These are phyloP conservation scores for Eublepharis macularius DNA, from an alignment of 2,113 vertebrate genomes.

Conservation along the genomic window DNA sequence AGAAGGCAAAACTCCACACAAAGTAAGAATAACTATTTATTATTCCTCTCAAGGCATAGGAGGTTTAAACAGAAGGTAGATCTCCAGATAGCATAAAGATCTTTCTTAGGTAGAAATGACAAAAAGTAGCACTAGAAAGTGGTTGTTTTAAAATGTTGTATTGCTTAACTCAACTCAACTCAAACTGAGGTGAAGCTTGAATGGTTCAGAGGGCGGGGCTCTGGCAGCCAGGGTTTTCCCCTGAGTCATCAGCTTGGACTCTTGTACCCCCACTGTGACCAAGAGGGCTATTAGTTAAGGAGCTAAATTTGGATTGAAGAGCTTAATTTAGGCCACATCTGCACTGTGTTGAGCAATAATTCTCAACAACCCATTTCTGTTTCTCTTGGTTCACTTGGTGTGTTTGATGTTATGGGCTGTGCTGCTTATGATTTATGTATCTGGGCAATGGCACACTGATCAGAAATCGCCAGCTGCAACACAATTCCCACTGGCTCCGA, in stretches of 20 bases:
- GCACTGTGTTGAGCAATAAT: background rate
- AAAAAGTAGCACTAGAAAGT: background rate
- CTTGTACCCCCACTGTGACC: background rate
- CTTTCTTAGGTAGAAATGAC: background rate
- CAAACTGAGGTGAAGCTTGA: background rate
- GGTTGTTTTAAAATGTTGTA: background rate
- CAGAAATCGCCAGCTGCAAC: background rate
- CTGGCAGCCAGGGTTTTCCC: background rate
- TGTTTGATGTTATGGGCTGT: background rate
- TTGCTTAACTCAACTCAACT: background rate
- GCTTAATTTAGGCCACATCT: slow-evolving; percentile 15
- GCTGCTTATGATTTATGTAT: background rate
- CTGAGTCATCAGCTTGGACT: background rate
- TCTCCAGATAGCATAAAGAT: background rate
- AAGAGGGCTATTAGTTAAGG: background rate
- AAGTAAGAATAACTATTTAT: background rate
- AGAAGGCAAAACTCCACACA: no score
- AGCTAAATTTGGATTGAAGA: background rate
- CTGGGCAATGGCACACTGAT: background rate
- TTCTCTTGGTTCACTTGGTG: background rate
- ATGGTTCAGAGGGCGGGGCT: background rate
- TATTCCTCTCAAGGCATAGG: background rate
- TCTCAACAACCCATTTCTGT: background rate
- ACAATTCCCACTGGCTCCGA: no score
- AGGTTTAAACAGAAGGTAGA: background rate